Evolutionary conservation across 2,888 invertebrate species (phyloP), one percentile per base, ranked within the genome.

Genomic region (Drosophila neutralis): DNA sequence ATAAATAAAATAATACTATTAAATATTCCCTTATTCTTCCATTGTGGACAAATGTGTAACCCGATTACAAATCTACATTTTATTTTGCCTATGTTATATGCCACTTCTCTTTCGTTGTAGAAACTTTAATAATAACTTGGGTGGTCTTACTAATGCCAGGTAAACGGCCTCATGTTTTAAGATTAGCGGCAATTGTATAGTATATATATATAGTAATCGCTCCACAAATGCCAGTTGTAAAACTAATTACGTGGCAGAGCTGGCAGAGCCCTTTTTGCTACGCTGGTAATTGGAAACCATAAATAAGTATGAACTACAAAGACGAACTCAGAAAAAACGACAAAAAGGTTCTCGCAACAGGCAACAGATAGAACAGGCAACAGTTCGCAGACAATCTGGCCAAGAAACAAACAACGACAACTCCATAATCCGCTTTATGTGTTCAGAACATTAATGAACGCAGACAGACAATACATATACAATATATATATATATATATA

Each of bases 361-460:
- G 31, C 51, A n/a, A 54, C 58, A 60, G 21, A 21, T 21, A 42
- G 21, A 42, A 35, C 13, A 7, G 36, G 33, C 33, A 53, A 65
- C 60, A 63, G 42, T 31, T 40, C 75, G 15, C 67, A 45, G 35
- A 36, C 61, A 51, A 58, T 56, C 63, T 33, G 64, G 59, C 49
- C 51, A 65, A 65, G 64, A 67, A 78, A 73, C 57, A 58, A 58
- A 40, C 18, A 27, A 27, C 4, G 7, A 54, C n/a, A 38, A 68
- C 67, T 27, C 51, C 51, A 69, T 85, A 85, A 85, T 87, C 85
- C 87, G 85, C 80, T 87, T 87, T 82, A 80, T 65, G 73, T 71
- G 76, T 62, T 64, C 60, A 71, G 62, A 54, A 31, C 61, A 65
- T 74, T 56, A 59, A 54, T 42, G 54, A 10, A 48, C 18, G 61